These are phyloP conservation scores for Drymonia ruficornis DNA, from an alignment of 2,888 invertebrate species.

Conservation along the genomic window DNA sequence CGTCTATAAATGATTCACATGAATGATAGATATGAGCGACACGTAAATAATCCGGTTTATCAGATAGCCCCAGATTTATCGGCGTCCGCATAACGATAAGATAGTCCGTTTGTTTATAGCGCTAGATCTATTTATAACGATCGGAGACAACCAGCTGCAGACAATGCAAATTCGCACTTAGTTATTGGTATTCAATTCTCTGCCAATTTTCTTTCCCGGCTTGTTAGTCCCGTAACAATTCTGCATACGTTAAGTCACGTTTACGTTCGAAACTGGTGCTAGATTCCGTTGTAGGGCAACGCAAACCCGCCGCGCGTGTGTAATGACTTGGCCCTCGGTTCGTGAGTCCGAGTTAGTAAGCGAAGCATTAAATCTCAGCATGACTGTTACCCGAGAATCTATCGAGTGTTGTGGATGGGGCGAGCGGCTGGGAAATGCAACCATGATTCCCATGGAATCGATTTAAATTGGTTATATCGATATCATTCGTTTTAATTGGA, in stretches of 20 bases:
- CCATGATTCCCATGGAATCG: slow-evolving; percentile 63
- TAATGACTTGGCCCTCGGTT: slow-evolving; percentile 38
- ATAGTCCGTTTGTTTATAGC: slow-evolving; percentile 68
- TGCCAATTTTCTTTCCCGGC: slow-evolving; percentile 53
- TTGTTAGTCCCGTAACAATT: slow-evolving; percentile 42
- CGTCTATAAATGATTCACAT: slow-evolving; percentile 37
- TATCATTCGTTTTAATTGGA: slow-evolving; percentile 46
- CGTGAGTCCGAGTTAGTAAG: slow-evolving; percentile 56
- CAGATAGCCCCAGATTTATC: slow-evolving; percentile 65
- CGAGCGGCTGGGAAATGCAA: slow-evolving; percentile 55
- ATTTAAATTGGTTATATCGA: slow-evolving; percentile 58
- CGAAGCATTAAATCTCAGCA: slow-evolving; percentile 70
- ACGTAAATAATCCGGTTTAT: slow-evolving; percentile 49
- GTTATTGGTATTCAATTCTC: slow-evolving; percentile 55
- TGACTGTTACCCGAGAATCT: slow-evolving; percentile 56
- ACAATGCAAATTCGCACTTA: slow-evolving; percentile 70
- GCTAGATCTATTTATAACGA: slow-evolving; percentile 61
- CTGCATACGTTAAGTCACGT: slow-evolving; percentile 30
- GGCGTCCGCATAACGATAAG: slow-evolving; percentile 56
- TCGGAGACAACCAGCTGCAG: slow-evolving; percentile 51
- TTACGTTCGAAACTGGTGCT: slow-evolving; percentile 33
- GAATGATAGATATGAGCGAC: slow-evolving; percentile 39
- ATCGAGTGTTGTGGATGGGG: slow-evolving; percentile 48
- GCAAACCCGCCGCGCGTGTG: slow-evolving; percentile 30
- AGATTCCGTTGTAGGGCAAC: slow-evolving; percentile 27